A percentile compares a stretch with the other conserved stretches of the same genome.
Evolutionary conservation across 2,113 vertebrate species (phyloP).

Genomic region (Piliocolobus tephrosceles): DNA sequence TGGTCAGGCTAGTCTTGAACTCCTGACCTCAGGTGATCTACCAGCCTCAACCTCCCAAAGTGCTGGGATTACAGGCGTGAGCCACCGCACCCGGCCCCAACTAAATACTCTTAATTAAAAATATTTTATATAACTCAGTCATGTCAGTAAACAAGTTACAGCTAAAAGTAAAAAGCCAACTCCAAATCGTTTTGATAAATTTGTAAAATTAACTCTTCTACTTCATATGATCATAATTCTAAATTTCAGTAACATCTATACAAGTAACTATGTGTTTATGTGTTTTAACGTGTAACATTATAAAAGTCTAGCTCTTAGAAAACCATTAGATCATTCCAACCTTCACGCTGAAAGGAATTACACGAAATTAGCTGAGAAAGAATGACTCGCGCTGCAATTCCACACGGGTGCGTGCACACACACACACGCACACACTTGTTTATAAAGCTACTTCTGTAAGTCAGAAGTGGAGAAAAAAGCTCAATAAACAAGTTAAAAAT

Average conservation of each 20-base stretch:
- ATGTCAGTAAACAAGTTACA: slow-evolving; percentile 8
- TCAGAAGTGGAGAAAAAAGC: not conserved
- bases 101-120: not conserved
- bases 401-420: not conserved
- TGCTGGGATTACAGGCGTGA: too few relatives aligned
- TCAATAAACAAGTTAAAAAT: not conserved
- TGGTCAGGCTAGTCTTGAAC: too few relatives aligned
- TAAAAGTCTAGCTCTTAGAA: not conserved
- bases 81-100: too few relatives aligned
- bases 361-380: not conserved
- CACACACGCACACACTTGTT: not conserved
- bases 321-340: not conserved
- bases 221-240: not conserved
- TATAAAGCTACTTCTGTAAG: not conserved
- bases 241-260: not conserved
- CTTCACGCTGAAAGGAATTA: not conserved
- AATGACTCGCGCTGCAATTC: not conserved
- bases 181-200: slow-evolving; percentile 30
- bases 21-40: too few relatives aligned
- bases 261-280: not conserved
- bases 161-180: slow-evolving; percentile 27
- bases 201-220: slow-evolving; percentile 1
- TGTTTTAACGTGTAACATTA: not conserved
- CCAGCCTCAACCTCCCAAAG: too few relatives aligned
- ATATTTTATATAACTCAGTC: not conserved